A percentile compares a stretch with the other conserved stretches of the same genome.
phyloP scores from a whole-genome alignment of 2,797 vertebrate species.

The Acestrorhynchus altus region DNA sequence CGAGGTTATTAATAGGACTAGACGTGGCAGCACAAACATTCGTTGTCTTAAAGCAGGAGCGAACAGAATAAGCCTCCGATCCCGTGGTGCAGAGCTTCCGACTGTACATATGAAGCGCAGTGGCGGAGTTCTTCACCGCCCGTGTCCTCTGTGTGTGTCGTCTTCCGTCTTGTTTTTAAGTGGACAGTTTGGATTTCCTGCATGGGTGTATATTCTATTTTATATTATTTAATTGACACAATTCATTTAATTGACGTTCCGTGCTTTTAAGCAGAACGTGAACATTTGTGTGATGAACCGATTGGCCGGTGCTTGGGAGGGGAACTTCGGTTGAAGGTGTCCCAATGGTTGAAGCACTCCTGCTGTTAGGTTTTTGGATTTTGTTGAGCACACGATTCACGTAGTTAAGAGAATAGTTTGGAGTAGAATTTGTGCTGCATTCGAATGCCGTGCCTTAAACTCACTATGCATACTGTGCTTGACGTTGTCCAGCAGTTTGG shows the following conservation, averaged over 20 bases:
- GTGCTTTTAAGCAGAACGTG: background rate
- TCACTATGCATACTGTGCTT: background rate
- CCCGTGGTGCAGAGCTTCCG: background rate
- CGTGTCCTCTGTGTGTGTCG: background rate
- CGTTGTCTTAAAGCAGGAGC: background rate
- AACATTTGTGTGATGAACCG: background rate
- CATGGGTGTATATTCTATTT: constrained; percentile 51
- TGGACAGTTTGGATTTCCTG: constrained; percentile 22
- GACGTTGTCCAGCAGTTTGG: constrained; percentile 57
- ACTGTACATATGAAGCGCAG: constrained; percentile 19
- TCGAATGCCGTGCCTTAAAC: constrained; percentile 44
- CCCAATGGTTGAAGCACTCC: constrained; percentile 4
- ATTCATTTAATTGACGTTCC: constrained; percentile 14
- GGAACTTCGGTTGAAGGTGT: background rate
- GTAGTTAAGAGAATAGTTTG: background rate
- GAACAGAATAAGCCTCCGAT: background rate
- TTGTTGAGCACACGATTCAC: background rate
- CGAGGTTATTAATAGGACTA: background rate
- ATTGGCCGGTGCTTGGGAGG: background rate
- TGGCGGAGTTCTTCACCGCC: background rate
- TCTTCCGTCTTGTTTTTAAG: constrained; percentile 11
- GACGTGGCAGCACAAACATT: background rate
- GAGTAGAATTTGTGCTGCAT: constrained; percentile 41
- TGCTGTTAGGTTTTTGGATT: background rate
- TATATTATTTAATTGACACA: constrained; percentile 47